Base-by-base conservation (phyloP, 2,888 invertebrate species). In the Omphaloscelis lunosa region DNA sequence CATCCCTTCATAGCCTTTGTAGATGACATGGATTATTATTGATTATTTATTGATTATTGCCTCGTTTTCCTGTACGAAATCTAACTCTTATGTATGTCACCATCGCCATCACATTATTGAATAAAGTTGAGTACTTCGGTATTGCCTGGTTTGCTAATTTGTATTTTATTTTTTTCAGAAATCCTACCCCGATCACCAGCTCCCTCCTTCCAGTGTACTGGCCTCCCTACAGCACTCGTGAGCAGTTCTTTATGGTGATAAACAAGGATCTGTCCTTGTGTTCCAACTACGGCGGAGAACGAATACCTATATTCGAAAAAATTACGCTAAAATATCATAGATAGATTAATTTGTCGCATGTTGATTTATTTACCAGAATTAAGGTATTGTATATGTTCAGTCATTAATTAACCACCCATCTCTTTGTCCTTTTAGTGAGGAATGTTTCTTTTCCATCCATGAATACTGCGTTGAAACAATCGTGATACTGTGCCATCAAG, bases 301-400 rank as follows among this genome's bases (percentile, higher is more conserved):
- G 88, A 84, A 92, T 93, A 82, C 86, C 86, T 1, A 80, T 93
- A 23, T 94, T 92, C 75, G 85, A 90, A 72, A 89, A 90, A 81
- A 90, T 92, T 90, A 90, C 78, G 78, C 89, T 15, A 91, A 91
- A 87, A 51, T 82, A 82, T 67, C 66, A 73, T 15, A 72, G 78
- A 77, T 78, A 83, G 63, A 34, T 23, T 77, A 0, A 34, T n/a
- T 65, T 53, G 17, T 56, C 23, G 23, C 2, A 20, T 77, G 12
- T 77, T 45, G 7, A n/a, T 53, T 34, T 75, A 9, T 72, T 51
- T 67, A n/a, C n/a, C n/a, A n/a, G n/a, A n/a, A n/a, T n/a, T n/a
- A n/a, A n/a, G n/a, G n/a, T n/a, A n/a, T n/a, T n/a, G 17, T 48
- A 39, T 29, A 29, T n/a, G n/a, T 62, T 27, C 41, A 34, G 34